phyloP scores from a whole-genome alignment of 2,797 vertebrate species.

The Apogon hyalosoma region DNA sequence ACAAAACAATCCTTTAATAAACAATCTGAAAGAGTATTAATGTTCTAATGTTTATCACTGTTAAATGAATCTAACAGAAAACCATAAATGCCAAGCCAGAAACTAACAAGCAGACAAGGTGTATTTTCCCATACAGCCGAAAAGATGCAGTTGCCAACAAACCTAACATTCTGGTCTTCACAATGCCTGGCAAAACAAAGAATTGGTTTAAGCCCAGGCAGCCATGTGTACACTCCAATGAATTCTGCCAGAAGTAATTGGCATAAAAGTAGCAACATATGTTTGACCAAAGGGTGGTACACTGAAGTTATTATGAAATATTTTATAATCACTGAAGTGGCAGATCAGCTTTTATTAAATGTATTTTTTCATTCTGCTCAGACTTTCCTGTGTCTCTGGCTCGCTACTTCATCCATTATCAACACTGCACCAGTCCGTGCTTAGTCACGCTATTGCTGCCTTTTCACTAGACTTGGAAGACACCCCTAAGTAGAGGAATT shows the following conservation, averaged over 20 bases:
- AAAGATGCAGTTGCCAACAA: slow-evolving; percentile 1
- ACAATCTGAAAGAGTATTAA: neutral
- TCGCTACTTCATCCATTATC: slow-evolving; percentile 14
- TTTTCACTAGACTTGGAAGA: slow-evolving; percentile 11
- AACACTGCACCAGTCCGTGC: slow-evolving; percentile 34
- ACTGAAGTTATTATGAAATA: slow-evolving; percentile 22
- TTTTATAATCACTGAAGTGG: slow-evolving; percentile 12
- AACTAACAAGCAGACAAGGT: neutral
- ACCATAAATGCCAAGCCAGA: neutral
- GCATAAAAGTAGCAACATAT: slow-evolving; percentile 53
- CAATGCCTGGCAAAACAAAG: slow-evolving; percentile 11
- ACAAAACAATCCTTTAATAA: neutral
- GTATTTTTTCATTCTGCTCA: slow-evolving; percentile 8
- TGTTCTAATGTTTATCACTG: neutral
- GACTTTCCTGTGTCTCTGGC: neutral
- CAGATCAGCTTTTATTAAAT: slow-evolving; percentile 9
- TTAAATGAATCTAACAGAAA: neutral
- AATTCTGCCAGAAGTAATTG: slow-evolving; percentile 42
- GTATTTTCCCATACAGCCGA: neutral
- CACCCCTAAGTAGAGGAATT: slow-evolving; percentile 16
- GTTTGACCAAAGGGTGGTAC: slow-evolving; percentile 39
- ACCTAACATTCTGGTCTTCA: slow-evolving; percentile 5
- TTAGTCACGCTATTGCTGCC: slow-evolving; percentile 42
- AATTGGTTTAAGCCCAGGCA: slow-evolving; percentile 13
- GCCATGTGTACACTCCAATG: slow-evolving; percentile 35